phyloP scores from a whole-genome alignment of 2,113 vertebrate genomes.

The Ceratotherium simum region DNA sequence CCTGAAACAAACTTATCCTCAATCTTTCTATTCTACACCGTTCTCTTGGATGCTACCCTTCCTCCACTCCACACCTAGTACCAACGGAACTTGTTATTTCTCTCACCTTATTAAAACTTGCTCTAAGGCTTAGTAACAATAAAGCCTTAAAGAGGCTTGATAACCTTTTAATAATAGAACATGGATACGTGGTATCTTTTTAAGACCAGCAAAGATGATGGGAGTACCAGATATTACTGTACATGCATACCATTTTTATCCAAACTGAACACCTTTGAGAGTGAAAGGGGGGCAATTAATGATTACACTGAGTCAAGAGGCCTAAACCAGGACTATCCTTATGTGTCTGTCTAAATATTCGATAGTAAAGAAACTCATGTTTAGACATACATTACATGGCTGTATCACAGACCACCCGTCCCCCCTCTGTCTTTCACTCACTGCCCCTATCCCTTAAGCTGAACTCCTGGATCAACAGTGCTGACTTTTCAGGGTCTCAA shows the following conservation, averaged over 20 bases:
- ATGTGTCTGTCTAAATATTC: background rate
- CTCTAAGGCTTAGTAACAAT: background rate
- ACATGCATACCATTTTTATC: background rate
- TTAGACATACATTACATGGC: background rate
- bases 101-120: background rate
- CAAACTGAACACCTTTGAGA: background rate
- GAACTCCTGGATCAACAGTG: background rate
- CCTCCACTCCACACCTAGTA: background rate
- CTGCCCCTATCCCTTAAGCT: background rate
- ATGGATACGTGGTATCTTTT: background rate
- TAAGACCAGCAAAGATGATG: background rate
- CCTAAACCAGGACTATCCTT: background rate
- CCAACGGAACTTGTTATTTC: background rate
- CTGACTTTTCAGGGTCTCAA: background rate
- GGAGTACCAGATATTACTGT: background rate
- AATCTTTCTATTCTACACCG: background rate
- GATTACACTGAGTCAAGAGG: background rate
- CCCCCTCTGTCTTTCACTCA: background rate
- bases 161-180: background rate
- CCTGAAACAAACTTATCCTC: background rate
- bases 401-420: accelerated
- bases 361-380: background rate
- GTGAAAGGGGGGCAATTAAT: background rate
- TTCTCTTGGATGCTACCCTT: background rate
- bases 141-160: background rate